phyloP scores from a whole-genome alignment of 2,113 vertebrate species.

The Megatriorchis doriae region DNA sequence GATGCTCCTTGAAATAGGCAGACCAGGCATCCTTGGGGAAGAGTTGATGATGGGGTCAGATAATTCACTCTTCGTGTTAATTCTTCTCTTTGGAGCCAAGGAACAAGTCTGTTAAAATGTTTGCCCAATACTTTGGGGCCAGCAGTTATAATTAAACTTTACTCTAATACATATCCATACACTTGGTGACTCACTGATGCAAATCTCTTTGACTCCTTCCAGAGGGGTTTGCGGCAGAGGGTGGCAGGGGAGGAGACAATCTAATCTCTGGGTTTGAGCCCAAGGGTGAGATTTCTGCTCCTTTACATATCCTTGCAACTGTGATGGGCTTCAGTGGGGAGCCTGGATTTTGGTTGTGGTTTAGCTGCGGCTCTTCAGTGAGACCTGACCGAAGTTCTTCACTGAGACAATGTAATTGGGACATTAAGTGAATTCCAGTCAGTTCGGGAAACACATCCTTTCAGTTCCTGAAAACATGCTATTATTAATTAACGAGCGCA shows the following conservation, averaged over 20 bases:
- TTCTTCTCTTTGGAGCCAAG: constrained; percentile 28
- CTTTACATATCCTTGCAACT: neutral
- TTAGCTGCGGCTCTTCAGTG: neutral
- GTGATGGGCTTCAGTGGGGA: neutral
- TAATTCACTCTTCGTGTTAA: constrained; percentile 24
- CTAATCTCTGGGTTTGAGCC: neutral
- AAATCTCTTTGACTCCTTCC: constrained; percentile 23
- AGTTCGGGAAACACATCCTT: constrained; percentile 76
- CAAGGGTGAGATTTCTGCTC: neutral
- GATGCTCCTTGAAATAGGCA: neutral
- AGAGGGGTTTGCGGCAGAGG: neutral
- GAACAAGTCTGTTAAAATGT: constrained; percentile 33
- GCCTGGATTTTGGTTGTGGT: constrained; percentile 12
- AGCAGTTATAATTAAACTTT: constrained; percentile 11
- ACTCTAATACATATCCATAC: neutral
- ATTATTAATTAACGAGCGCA: constrained; percentile 93
- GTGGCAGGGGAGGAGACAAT: neutral
- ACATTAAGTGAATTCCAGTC: constrained; percentile 81
- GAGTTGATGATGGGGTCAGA: neutral
- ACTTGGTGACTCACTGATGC: constrained; percentile 9
- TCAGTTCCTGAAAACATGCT: constrained; percentile 84
- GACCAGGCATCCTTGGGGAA: neutral
- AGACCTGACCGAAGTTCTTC: constrained; percentile 39
- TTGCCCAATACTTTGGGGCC: constrained; percentile 16
- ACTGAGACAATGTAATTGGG: constrained; percentile 76